Evolutionary conservation across 2,113 vertebrate species (phyloP), one percentile per base, ranked within the genome.

Genomic region (Larimichthys crocea): DNA sequence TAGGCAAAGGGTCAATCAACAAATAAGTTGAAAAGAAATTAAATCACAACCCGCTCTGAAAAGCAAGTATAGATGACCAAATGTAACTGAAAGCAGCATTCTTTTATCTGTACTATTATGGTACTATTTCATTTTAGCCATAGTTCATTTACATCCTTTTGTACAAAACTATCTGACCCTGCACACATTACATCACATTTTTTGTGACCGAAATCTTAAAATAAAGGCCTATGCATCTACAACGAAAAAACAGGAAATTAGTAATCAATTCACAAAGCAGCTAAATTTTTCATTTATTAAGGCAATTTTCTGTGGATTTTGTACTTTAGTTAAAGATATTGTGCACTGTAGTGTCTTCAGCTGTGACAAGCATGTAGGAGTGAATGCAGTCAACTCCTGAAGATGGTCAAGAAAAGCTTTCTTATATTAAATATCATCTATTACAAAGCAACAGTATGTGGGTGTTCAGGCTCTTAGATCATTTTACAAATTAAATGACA

Each of bases 301-400:
- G 31, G 74, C 26, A 10, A 5, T 70, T 57, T 68, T 29, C 16
- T 63, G 17, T 14, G 24, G 46, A 52, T 8, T 60, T 68, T 56
- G 20, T 9, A 52, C 42, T 31, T 75, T 16, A 53, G 65, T 14
- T 53, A 42, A 69, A 73, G 35, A 72, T 24, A 31, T 8, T 3
- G 14, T 12, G 35, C 42, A 35, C 62, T 26, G 55, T 17, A 3
- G 40, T 22, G 49, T 75, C 61, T 71, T 35, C 16, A 20, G 42
- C 35, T 52, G 76, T 26, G 48, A 62, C 74, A 48, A 55, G 75
- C 72, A 75, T 70, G 81, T 74, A 15, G 80, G 83, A 73, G 83
- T 63, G 73, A 77, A 50, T 48, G 63, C 80, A 44, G 64, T 35
- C 76, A 66, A 35, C 76, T 70, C 40, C 48, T 10, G 56, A 56